Base-by-base conservation (phyloP, 64 coral and sea anemone genomes). In the Stylophora pistillata region DNA sequence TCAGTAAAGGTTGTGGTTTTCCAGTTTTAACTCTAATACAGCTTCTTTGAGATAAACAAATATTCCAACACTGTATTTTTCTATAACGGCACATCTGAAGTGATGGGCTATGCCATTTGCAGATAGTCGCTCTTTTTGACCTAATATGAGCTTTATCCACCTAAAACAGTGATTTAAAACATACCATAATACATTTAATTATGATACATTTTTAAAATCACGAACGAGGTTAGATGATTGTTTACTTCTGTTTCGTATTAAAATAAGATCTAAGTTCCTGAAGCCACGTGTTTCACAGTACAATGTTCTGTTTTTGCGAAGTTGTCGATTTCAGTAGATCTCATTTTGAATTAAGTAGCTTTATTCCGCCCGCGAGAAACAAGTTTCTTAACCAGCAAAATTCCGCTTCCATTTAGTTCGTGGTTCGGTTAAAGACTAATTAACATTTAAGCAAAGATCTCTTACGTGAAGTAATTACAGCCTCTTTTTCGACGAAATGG, bases 391-490 rank as follows among this genome's bases (percentile, higher is more conserved):
- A 76, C 47, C 47, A 76, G 41, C 37, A 33, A 76, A 76, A 37
- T 76, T 41, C 41, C 41, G 73, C 73, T 16, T 53, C 16, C 37
- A 76, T 76, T 33, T 53, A 31, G 37, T 75, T 75, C 16, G 30
- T 31, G 15, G 73, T 75, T 75, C 13, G 73, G 73, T 75, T 75
- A 29, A 37, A 37, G 30, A 75, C 73, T 75, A n/a, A n/a, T n/a
- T n/a, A 47, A 30, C 37, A 75, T 75, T 75, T 0, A 75, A 75
- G 37, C 27, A 75, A 75, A 53, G 73, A 47, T 75, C 32, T 75
- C 32, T 53, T 75, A 41, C 30, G 73, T 37, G 73, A 32, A 75
- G 37, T 75, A 32, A 75, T 75, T 75, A 52, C 30, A 37, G 5
- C 30, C 13, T 75, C 15, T 0, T 20, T 75, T 75, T 75, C 28